A percentile compares a stretch with the other conserved stretches of the same genome.
Conservation (phyloP, 2,888 invertebrate genomes). For the Synergus laeviventris region DNA sequence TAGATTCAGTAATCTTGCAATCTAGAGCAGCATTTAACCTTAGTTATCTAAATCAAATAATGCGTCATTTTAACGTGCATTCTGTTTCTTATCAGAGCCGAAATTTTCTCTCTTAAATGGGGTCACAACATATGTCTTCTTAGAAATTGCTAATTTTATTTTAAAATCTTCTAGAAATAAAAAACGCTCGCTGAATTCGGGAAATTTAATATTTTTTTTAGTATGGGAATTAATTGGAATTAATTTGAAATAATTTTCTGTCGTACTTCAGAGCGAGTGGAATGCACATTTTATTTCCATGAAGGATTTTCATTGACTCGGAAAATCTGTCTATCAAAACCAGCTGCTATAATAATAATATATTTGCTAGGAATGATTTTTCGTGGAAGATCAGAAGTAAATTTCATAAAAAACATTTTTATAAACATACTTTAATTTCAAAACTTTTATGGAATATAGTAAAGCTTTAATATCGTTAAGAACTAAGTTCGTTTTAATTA, state of each 20-base stretch:
- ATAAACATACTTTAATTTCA: too few species aligned
- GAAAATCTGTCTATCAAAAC: not conserved
- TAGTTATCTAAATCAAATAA: not conserved
- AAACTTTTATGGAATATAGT: too few species aligned
- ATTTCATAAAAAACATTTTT: too few species aligned
- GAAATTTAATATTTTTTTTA: not conserved
- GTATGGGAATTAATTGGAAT: not conserved
- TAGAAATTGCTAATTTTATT: not conserved
- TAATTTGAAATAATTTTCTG: constrained; percentile 25
- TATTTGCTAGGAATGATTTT: too few species aligned
- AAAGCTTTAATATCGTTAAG: not conserved
- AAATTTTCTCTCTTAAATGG: not conserved
- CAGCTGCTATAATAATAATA: too few species aligned
- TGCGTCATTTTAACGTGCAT: not conserved
- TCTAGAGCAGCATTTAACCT: not conserved
- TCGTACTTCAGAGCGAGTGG: constrained; percentile 23
- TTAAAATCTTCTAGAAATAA: too few species aligned
- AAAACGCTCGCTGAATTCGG: not conserved
- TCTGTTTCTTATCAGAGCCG: constrained; percentile 10
- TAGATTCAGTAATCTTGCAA: not conserved
- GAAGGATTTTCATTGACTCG: not conserved
- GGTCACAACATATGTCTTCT: not conserved
- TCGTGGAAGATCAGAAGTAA: not conserved
- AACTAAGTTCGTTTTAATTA: not conserved
- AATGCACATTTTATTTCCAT: constrained; percentile 23